These are phyloP conservation scores for Achatina immaculata DNA, from an alignment of 1,140 invertebrate genomes.

Conservation along the genomic window DNA sequence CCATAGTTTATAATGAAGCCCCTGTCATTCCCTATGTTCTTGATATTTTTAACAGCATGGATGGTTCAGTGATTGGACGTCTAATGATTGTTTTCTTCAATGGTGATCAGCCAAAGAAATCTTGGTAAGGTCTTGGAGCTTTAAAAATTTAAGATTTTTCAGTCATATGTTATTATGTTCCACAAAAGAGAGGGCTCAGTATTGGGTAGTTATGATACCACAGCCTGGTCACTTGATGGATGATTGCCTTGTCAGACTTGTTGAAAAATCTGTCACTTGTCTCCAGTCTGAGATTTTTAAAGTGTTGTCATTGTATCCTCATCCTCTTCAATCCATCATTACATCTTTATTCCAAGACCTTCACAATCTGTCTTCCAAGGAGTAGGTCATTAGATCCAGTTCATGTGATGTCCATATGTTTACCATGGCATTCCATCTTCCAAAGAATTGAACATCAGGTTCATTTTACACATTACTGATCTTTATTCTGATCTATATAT, in stretches of 20 bases:
- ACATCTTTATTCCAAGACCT: too few relatives aligned
- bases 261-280: background rate
- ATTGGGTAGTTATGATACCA: background rate
- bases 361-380: too few relatives aligned
- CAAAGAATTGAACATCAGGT: too few relatives aligned
- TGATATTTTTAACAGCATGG: background rate
- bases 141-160: background rate
- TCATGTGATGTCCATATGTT: too few relatives aligned
- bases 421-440: too few relatives aligned
- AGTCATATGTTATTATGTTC: background rate
- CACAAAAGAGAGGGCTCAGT: background rate
- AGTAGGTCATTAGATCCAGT: too few relatives aligned
- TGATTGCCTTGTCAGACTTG: background rate
- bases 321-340: too few relatives aligned
- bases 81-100: background rate
- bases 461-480: too few relatives aligned
- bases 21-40: background rate
- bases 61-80: background rate
- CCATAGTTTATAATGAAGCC: background rate
- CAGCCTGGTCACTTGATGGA: background rate
- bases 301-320: background rate
- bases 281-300: background rate
- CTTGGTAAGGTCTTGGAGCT: conserved; percentile 1
- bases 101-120: background rate
- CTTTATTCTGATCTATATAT: too few relatives aligned